Evolutionary conservation across 35 echinoderm and acorn worm genomes (phyloP).

Genomic region (Ophiothrix spiculata): DNA sequence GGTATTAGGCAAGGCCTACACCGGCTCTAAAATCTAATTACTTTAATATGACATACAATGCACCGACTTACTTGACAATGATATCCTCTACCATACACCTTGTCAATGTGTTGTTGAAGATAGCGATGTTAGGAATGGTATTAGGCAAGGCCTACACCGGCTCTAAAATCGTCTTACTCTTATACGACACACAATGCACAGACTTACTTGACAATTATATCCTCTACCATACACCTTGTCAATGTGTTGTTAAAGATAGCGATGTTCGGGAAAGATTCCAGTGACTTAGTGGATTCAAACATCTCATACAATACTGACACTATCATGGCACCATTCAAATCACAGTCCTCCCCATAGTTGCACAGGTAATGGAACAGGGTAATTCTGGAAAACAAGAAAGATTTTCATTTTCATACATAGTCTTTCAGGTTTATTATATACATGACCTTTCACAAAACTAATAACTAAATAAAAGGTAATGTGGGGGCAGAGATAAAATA

Average conservation of each 20-base stretch:
- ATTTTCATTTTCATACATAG: too few species aligned
- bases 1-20: too few species aligned
- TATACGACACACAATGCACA: neutral
- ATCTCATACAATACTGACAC: neutral
- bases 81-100: neutral
- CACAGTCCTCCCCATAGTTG: neutral
- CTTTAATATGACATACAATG: too few species aligned
- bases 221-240: neutral
- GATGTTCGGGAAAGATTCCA: neutral
- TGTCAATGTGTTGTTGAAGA: neutral
- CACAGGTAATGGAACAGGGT: neutral
- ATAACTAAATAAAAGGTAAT: too few species aligned
- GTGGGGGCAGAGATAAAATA: too few species aligned
- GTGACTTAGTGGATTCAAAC: neutral
- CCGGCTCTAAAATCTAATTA: too few species aligned
- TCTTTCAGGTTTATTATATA: too few species aligned
- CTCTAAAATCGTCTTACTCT: too few species aligned
- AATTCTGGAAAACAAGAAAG: neutral
- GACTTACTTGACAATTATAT: neutral
- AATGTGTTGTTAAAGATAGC: neutral
- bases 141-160: too few species aligned
- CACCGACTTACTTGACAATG: neutral
- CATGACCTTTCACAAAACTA: too few species aligned
- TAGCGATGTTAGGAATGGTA: neutral
- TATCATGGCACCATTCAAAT: neutral